Base-by-base conservation (phyloP, 2,113 vertebrate species). In the Chaenocephalus aceratus region DNA sequence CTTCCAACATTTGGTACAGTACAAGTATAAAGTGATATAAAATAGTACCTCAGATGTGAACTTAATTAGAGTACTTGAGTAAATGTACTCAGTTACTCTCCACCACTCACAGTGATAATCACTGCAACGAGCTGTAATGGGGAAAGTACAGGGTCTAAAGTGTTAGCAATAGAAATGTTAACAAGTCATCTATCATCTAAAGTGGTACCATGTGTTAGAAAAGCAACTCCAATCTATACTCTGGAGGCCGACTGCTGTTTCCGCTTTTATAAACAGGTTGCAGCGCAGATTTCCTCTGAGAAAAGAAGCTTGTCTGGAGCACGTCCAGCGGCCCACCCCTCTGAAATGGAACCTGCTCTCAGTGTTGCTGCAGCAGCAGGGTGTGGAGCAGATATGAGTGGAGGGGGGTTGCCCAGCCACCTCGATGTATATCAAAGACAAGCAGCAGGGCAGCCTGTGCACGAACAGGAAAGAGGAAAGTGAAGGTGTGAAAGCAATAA, bases 401-500 rank as follows among this genome's bases (percentile, higher is more conserved):
- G 52, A 62, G 70, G 56, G 53, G 60, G 52, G 70, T 70, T 83
- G 79, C 83, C 89, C 58, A 66, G 67, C 76, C 66, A 82, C 62
- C 69, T 90, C 74, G 46, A 79, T 75, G 90, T 92, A 84, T 75
- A 93, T 93, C 91, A 92, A 90, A 92, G 51, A 88, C 26, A 88
- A 83, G 72, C 75, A 78, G 84, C 76, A 34, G 68, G 57, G 48
- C 65, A 84, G 89, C 79, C 86, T 88, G 71, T 71, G 76, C 85
- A 85, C 79, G 82, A 88, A 90, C 75, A 72, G 59, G 57, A 58
- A 15, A 63, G 52, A 77, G 79, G 79, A 79, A 87, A 76, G 66
- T 82, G 73, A 54, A 76, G 77, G 85, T 79, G 76, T 89, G 84
- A 86, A 91, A 91, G 78, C 89, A 92, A 92, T 91, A 93, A 93